Evolutionary conservation across 2,797 vertebrate species (phyloP).

Genomic region (Tamandua tetradactyla): DNA sequence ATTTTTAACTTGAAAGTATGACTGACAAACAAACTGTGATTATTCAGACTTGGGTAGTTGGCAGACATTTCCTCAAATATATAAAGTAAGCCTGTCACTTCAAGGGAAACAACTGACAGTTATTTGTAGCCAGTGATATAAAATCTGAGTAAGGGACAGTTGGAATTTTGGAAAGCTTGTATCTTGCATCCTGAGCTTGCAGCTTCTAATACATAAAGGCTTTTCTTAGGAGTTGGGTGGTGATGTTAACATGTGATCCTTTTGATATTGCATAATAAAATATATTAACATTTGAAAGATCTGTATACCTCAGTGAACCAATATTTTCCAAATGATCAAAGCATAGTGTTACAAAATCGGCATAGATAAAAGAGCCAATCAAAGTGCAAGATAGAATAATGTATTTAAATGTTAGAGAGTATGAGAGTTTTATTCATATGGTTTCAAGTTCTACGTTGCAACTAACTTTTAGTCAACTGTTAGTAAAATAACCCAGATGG

Average conservation of each 20-base stretch:
- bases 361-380: not conserved
- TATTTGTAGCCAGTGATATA: not conserved
- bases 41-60: not conserved
- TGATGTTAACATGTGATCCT: not conserved
- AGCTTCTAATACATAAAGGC: not conserved
- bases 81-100: not conserved
- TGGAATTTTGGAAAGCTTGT: not conserved
- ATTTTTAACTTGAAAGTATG: not conserved
- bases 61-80: not conserved
- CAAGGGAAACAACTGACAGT: not conserved
- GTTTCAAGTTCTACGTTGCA: not conserved
- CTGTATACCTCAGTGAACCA: not conserved
- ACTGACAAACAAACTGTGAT: not conserved
- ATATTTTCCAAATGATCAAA: conserved; percentile 24
- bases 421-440: not conserved
- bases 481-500: not conserved
- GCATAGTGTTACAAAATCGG: not conserved
- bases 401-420: not conserved
- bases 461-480: not conserved
- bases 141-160: not conserved
- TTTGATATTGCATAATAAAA: conserved; percentile 15
- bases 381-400: not conserved
- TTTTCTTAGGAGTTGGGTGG: not conserved
- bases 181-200: not conserved
- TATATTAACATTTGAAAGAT: conserved; percentile 23